Percentiles rank a stretch among this genome's conserved stretches.
Evolutionary conservation across 2,797 vertebrate genomes (phyloP).

Genomic region (Manis javanica): DNA sequence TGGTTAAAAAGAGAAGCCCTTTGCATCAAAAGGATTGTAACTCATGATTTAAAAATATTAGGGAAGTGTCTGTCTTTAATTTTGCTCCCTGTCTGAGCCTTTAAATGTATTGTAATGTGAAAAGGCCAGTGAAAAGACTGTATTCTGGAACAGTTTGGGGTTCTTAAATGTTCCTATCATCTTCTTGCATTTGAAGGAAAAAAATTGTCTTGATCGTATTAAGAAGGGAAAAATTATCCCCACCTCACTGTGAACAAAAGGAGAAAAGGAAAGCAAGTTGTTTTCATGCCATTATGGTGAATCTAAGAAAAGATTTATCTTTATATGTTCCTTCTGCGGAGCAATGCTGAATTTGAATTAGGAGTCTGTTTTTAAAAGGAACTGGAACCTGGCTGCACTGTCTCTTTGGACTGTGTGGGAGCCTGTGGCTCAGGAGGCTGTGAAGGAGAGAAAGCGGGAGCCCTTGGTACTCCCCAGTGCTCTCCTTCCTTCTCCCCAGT

Average conservation of each 20-base stretch:
- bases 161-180: background rate
- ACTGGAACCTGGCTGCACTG: background rate
- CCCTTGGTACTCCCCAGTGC: background rate
- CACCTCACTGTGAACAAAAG: slow-evolving; percentile 54
- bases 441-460: background rate
- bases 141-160: slow-evolving; percentile 5
- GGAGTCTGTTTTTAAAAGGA: slow-evolving; percentile 20
- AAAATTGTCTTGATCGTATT: slow-evolving; percentile 69
- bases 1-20: slow-evolving; percentile 64
- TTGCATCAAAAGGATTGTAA: slow-evolving; percentile 67
- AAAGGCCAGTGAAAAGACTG: background rate
- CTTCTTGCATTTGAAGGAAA: slow-evolving; percentile 76
- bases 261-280: slow-evolving; percentile 45
- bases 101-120: slow-evolving; percentile 32
- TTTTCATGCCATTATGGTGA: slow-evolving; percentile 37
- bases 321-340: background rate
- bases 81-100: background rate
- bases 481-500: background rate
- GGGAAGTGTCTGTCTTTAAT: slow-evolving; percentile 54
- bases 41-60: slow-evolving; percentile 67
- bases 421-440: background rate
- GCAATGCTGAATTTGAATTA: slow-evolving; percentile 35
- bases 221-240: slow-evolving; percentile 55
- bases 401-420: background rate
- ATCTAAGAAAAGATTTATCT: slow-evolving; percentile 28